phyloP scores from a whole-genome alignment of 2,888 invertebrate species.

The Sarcophaga variegata region DNA sequence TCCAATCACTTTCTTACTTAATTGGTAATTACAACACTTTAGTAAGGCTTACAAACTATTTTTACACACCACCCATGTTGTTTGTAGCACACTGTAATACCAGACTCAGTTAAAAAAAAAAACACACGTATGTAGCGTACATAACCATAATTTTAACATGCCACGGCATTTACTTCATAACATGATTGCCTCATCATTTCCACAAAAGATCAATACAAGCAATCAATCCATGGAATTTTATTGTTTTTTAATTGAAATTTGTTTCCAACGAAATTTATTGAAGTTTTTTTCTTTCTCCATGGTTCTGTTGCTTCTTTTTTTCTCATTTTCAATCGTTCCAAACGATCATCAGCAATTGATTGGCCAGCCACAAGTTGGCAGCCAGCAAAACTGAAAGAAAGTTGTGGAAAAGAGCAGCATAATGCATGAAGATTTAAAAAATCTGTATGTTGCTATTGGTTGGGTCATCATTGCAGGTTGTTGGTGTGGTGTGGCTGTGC shows the following conservation, averaged over 20 bases:
- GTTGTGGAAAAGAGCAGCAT: background rate
- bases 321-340: slow-evolving; percentile 19
- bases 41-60: too few species aligned
- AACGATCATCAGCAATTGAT: slow-evolving; percentile 44
- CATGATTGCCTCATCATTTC: background rate
- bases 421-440: slow-evolving; percentile 50
- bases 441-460: slow-evolving; percentile 64
- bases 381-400: background rate
- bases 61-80: too few species aligned
- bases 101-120: too few species aligned
- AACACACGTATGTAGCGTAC: too few species aligned
- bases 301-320: slow-evolving; percentile 13
- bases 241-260: slow-evolving; percentile 57
- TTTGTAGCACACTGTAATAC: too few species aligned
- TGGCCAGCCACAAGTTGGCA: slow-evolving; percentile 19
- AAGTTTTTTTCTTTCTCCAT: background rate
- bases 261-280: slow-evolving; percentile 57
- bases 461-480: slow-evolving; percentile 65
- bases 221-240: slow-evolving; percentile 17
- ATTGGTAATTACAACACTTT: too few species aligned
- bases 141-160: too few species aligned
- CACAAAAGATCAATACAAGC: slow-evolving; percentile 39
- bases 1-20: too few species aligned
- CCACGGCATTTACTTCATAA: too few species aligned
- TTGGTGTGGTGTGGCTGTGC: background rate